Evolutionary conservation across 2,888 invertebrate species (phyloP).

Genomic region (Antitype chi): DNA sequence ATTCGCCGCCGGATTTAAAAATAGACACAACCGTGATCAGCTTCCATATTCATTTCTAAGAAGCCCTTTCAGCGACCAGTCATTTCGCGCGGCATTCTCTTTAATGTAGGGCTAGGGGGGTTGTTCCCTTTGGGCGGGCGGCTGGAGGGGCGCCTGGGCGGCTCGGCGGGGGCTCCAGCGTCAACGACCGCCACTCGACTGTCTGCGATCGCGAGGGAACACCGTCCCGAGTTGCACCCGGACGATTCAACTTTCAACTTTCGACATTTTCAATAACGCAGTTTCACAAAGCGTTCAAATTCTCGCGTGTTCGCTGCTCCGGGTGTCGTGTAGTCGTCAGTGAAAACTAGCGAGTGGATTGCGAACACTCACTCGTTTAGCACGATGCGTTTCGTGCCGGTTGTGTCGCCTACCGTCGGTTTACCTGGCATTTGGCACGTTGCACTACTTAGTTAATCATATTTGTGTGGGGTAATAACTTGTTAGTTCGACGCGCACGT

Average conservation of each 20-base stretch:
- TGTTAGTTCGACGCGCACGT: constrained; percentile 68
- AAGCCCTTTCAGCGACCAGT: constrained; percentile 64
- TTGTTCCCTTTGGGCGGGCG: constrained; percentile 85
- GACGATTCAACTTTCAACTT: constrained; percentile 72
- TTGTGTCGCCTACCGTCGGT: constrained; percentile 60
- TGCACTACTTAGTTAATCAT: constrained; percentile 57
- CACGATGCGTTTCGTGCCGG: constrained; percentile 67
- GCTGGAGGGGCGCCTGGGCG: constrained; percentile 83
- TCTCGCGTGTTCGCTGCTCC: constrained; percentile 45
- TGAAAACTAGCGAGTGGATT: constrained; percentile 62
- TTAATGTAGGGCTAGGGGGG: constrained; percentile 75
- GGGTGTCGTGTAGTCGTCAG: constrained; percentile 40
- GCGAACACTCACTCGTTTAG: constrained; percentile 59
- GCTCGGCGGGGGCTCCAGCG: constrained; percentile 82
- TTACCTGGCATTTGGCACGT: constrained; percentile 68
- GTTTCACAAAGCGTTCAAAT: constrained; percentile 52
- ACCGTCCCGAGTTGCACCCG: constrained; percentile 80
- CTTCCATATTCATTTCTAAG: constrained; percentile 62
- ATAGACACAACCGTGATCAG: constrained; percentile 55
- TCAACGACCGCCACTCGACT: constrained; percentile 89
- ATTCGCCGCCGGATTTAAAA: constrained; percentile 64
- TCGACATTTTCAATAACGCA: constrained; percentile 67
- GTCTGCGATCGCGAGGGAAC: constrained; percentile 84
- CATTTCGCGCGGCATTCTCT: constrained; percentile 72
- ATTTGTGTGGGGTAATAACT: constrained; percentile 60